Percentiles rank a stretch among this genome's conserved stretches.
Conservation (phyloP, 2,888 invertebrate genomes). For the Orthosia cruda region DNA sequence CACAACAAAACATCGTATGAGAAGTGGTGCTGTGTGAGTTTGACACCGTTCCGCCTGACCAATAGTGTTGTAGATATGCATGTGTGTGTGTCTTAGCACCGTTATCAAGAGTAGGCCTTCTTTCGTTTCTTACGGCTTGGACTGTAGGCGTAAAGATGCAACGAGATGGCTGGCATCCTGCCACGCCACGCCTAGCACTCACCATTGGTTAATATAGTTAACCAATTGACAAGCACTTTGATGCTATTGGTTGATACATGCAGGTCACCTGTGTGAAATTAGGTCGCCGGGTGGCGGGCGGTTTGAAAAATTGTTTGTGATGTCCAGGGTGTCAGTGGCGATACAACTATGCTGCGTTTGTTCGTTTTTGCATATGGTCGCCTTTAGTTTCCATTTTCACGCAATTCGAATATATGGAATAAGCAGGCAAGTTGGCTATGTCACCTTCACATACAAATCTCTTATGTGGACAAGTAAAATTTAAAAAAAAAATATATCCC, state of each 20-base stretch:
- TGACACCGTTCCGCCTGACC: conserved; percentile 21
- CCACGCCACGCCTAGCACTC: conserved; percentile 91
- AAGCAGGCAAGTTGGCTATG: neutral
- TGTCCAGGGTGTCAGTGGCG: conserved; percentile 12
- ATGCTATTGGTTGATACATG: conserved; percentile 86
- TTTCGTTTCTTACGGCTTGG: conserved; percentile 37
- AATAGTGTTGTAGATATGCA: neutral
- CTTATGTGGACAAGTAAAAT: no score
- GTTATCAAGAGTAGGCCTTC: conserved; percentile 54
- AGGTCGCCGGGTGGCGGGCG: conserved; percentile 81
- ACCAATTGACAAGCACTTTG: conserved; percentile 90
- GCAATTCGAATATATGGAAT: neutral
- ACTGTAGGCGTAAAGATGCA: conserved; percentile 83
- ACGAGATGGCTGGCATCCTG: conserved; percentile 85
- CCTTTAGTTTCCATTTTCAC: neutral
- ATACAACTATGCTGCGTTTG: conserved; percentile 8
- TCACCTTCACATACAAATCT: neutral
- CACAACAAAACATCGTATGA: neutral
- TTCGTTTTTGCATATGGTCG: conserved; percentile 12
- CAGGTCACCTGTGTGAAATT: conserved; percentile 84
- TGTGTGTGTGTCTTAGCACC: conserved; percentile 9
- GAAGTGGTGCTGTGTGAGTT: neutral
- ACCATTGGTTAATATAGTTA: conserved; percentile 91
- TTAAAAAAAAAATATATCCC: no score
- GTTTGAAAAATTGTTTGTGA: conserved; percentile 70